Base-by-base conservation (phyloP, 1,140 invertebrate genomes). In the Apis laboriosa region DNA sequence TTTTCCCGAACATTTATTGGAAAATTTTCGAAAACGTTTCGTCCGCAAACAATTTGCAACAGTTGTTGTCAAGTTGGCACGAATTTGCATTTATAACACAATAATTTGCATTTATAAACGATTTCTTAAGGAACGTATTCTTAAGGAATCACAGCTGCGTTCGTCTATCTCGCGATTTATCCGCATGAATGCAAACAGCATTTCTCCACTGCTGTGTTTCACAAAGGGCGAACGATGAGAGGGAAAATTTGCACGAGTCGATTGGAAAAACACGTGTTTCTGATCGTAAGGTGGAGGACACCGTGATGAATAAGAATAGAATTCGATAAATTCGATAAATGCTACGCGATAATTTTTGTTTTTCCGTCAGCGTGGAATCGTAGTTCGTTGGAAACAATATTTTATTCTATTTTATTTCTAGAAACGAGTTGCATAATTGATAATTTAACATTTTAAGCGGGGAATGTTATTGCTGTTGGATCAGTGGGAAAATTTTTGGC, bases 81-180 rank as follows among this genome's bases (percentile, higher is more conserved):
- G n/a, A 34, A 79, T 79, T 79, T 80, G 71, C 78, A 74, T 80
- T 24, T 11, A 60, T 19, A 17, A 73, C 51, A 80, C 72, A n/a
- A n/a, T n/a, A 34, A 79, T 79, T 79, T 80, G 71, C 78, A 74
- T 80, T 24, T 11, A 60, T 19, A 74, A 80, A 80, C 71, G 34
- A 34, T 67, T 80, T 80, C 71, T 66, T 58, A 55, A 5, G 61
- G 34, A 66, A 66, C 79, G 53, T 80, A 80, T 66, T 67, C 79
- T n/a, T n/a, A n/a, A n/a, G 79, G 79, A 80, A 74, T 74, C 61
- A 61, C 79, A 80, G 79, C 79, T 80, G 79, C 79, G 58, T 64
- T 76, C 73, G 73, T 60, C 60, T 68, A 51, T 28, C 11, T 13
- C 2, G 63, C 68, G 77, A 79, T 70, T 80, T 80, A 80, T 80